A percentile compares a stretch with the other conserved stretches of the same genome.
These are phyloP conservation scores for Passer domesticus DNA, from an alignment of 2,113 vertebrate genomes.

Conservation along the genomic window DNA sequence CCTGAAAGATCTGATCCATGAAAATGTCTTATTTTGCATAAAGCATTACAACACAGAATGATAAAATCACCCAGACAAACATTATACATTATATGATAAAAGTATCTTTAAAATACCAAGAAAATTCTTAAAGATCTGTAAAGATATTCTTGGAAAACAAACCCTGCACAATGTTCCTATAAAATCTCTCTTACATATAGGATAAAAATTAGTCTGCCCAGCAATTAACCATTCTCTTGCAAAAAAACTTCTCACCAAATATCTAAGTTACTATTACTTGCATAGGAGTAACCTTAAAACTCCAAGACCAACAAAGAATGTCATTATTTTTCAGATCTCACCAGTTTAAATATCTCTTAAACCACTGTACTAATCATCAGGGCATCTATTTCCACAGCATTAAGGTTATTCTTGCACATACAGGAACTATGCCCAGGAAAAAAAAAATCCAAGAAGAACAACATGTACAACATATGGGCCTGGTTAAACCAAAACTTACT, in stretches of 20 bases:
- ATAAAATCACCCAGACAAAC: background rate
- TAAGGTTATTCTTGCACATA: background rate
- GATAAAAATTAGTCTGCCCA: background rate
- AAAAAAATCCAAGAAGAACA: background rate
- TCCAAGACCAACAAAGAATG: background rate
- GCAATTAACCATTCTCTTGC: background rate
- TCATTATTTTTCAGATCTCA: background rate
- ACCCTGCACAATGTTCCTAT: background rate
- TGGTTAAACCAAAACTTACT: background rate
- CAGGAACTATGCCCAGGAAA: background rate
- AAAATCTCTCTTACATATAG: background rate
- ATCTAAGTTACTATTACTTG: background rate
- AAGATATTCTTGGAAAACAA: background rate
- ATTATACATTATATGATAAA: background rate
- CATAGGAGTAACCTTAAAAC: background rate
- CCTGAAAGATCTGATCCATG: background rate
- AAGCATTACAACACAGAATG: background rate
- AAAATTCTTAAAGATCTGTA: background rate
- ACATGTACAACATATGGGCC: fast-evolving
- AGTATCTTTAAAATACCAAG: background rate
- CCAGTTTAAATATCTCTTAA: background rate
- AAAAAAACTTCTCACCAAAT: background rate
- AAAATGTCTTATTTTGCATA: background rate
- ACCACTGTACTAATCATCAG: background rate
- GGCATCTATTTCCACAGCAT: background rate